Evolutionary conservation across 2,888 invertebrate species (phyloP), one percentile per base, ranked within the genome.

Genomic region (Tiliacea citrago): DNA sequence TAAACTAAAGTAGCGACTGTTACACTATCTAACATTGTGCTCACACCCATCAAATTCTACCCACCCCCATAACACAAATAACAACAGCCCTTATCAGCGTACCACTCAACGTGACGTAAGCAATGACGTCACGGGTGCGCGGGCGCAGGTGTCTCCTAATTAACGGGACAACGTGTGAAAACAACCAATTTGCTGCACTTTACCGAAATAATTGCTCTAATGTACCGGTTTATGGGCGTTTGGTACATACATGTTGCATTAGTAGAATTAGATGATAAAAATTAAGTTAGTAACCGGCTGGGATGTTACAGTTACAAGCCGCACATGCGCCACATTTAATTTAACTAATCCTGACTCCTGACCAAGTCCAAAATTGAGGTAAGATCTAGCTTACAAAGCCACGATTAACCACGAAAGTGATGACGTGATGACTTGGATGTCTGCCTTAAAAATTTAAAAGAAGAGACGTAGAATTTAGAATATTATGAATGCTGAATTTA

Each of bases 81-180:
- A 60, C 49, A 35, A 57, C 75, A 65, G 49, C 9, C 66, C 62
- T 68, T 75, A 74, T 74, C 75, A 73, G 77, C 47, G 68, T 74
- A 57, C 53, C 71, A 69, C 63, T 82, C 72, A 68, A 68, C 68
- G 35, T 68, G 68, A 78, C 72, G 63, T 55, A 69, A 79, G 73
- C 77, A 75, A 80, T 73, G 78, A 76, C 82, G 88, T 89, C 83
- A 89, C 89, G 91, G 90, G 74, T 89, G 89, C 88, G 84, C 88
- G 77, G 8, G 86, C 88, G 87, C 91, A 90, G 90, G 89, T 90
- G 90, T 58, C 82, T 65, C 68, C 82, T 89, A 91, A 92, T 91
- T 92, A 90, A 88, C 77, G 83, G 69, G 70, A 67, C 87, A 86
- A 87, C 88, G 91, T 92, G 91, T 90, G 91, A 92, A 92, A 90